phyloP scores from a whole-genome alignment of 2,113 vertebrate species.

The Amazona guildingii region DNA sequence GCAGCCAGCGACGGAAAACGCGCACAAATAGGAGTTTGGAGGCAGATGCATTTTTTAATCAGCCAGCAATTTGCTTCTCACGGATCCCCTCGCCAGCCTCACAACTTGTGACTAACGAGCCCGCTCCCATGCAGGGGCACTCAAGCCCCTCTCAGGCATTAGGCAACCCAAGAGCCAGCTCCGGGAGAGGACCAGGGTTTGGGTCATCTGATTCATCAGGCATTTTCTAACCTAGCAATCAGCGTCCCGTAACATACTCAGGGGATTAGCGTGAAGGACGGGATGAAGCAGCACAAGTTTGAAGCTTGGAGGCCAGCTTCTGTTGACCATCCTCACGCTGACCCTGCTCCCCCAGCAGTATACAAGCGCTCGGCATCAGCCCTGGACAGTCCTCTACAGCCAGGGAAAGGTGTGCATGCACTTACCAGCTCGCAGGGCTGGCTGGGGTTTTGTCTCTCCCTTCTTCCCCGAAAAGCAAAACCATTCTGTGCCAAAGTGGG shows the following conservation, averaged over 20 bases:
- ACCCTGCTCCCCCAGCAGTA: fast-evolving
- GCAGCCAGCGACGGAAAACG: not conserved
- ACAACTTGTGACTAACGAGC: not conserved
- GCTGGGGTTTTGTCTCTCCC: not conserved
- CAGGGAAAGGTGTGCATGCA: fast-evolving
- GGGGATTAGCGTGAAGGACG: not conserved
- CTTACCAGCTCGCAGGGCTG: not conserved
- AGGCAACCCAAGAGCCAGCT: not conserved
- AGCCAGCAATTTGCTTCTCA: constrained; percentile 53
- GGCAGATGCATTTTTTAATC: not conserved
- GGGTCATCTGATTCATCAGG: constrained; percentile 28
- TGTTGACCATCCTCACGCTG: not conserved
- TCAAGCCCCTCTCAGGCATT: not conserved
- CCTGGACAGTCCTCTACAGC: not conserved
- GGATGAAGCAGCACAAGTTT: not conserved
- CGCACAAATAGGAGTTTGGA: not conserved
- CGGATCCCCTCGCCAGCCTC: not conserved
- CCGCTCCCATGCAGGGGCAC: not conserved
- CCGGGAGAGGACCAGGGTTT: not conserved
- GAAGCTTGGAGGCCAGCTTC: not conserved
- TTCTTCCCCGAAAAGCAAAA: not conserved
- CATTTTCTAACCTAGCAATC: constrained; percentile 18
- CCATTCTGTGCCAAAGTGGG: too few species aligned
- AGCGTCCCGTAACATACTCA: not conserved
- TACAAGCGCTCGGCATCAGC: fast-evolving